Conservation (phyloP, 2,888 invertebrate species). For the Eudemis profundana region DNA sequence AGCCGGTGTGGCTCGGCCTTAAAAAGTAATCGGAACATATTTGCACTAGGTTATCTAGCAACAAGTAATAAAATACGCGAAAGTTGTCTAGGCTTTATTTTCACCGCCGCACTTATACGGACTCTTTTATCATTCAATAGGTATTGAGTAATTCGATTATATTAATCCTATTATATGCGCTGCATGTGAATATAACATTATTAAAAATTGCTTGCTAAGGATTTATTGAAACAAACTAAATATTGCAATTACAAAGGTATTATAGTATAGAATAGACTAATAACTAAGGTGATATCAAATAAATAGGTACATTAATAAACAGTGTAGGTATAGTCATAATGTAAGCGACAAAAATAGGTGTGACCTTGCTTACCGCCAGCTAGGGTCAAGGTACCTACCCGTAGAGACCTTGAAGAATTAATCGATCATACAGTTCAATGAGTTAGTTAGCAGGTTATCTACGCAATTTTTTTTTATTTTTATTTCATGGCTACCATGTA, state of each 20-base stretch:
- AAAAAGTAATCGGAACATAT: too few species aligned
- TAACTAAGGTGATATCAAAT: too few species aligned
- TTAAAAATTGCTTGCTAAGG: constrained; percentile 1
- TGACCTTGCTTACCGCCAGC: neutral
- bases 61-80: neutral
- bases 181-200: neutral
- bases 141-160: constrained; percentile 32
- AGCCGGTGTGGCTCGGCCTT: too few species aligned
- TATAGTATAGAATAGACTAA: too few species aligned
- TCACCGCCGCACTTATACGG: constrained; percentile 8
- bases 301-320: too few species aligned
- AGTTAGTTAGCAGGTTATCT: neutral
- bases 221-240: neutral
- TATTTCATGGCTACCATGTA: too few species aligned
- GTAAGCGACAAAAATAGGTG: neutral
- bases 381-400: constrained; percentile 1
- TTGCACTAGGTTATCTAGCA: neutral
- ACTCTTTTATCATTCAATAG: constrained; percentile 21
- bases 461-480: neutral
- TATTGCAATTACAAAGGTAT: too few species aligned
- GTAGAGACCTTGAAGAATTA: neutral
- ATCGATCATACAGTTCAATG: constrained; percentile 1
- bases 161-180: constrained; percentile 29
- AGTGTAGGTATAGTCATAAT: too few species aligned
- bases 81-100: neutral